phyloP scores from a whole-genome alignment of 2,888 invertebrate genomes.

The Oligia fasciuncula region DNA sequence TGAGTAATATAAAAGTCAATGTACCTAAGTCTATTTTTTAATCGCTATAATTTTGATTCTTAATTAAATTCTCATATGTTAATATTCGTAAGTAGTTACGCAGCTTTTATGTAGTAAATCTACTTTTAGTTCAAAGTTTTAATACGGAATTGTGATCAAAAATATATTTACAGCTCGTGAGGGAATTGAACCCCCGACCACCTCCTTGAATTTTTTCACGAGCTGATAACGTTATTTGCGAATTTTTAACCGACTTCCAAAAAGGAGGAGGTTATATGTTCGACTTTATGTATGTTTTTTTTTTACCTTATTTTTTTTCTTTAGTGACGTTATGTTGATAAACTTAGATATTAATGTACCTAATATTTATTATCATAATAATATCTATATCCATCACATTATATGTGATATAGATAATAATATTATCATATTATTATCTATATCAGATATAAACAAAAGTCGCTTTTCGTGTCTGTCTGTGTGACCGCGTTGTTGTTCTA shows the following conservation, averaged over 20 bases:
- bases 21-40: neutral
- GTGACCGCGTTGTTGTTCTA: neutral
- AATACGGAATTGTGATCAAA: neutral
- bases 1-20: too few species aligned
- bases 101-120: neutral
- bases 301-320: neutral
- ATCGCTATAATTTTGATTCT: neutral
- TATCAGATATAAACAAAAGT: neutral
- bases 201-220: constrained; percentile 60
- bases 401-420: too few species aligned
- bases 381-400: too few species aligned
- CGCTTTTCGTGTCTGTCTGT: neutral
- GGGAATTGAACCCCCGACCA: constrained; percentile 71
- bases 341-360: neutral
- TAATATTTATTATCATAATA: neutral
- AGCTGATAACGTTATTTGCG: constrained; percentile 37
- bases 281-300: too few species aligned
- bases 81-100: neutral
- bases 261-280: too few species aligned
- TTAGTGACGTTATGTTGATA: neutral
- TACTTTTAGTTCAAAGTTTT: neutral
- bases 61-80: neutral
- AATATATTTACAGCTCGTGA: constrained; percentile 64
- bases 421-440: too few species aligned
- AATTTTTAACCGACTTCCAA: too few species aligned